These are phyloP conservation scores for Macropis europaea DNA, from an alignment of 2,888 invertebrate genomes.

Conservation along the genomic window DNA sequence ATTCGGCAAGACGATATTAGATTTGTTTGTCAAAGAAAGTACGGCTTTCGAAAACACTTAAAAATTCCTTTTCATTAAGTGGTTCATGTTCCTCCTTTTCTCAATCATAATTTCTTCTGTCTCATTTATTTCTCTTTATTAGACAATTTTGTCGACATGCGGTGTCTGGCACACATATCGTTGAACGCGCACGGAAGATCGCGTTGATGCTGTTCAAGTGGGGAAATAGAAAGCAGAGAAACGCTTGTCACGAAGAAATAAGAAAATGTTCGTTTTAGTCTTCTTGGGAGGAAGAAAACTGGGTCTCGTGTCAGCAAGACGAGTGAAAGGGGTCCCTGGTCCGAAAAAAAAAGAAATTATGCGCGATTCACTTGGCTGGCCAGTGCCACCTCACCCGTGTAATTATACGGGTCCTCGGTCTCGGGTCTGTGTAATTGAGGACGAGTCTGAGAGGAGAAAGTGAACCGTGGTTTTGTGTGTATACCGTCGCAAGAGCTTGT, in stretches of 20 bases:
- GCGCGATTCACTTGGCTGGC: slow-evolving; percentile 56
- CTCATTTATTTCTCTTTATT: not conserved
- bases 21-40: too few species aligned
- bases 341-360: slow-evolving; percentile 39
- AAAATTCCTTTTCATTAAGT: too few species aligned
- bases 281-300: slow-evolving; percentile 35
- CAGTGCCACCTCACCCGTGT: slow-evolving; percentile 69
- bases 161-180: not conserved
- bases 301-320: slow-evolving; percentile 43
- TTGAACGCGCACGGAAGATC: not conserved
- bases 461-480: slow-evolving; percentile 52
- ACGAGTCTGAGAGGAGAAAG: slow-evolving; percentile 65
- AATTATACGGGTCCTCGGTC: slow-evolving; percentile 65
- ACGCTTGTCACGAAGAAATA: slow-evolving; percentile 21
- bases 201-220: not conserved
- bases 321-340: slow-evolving; percentile 64
- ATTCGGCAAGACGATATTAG: too few species aligned
- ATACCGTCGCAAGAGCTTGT: slow-evolving; percentile 31
- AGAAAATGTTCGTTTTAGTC: slow-evolving; percentile 38
- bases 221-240: slow-evolving; percentile 49
- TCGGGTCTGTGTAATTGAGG: slow-evolving; percentile 59
- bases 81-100: too few species aligned
- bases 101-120: not conserved
- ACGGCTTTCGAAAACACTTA: too few species aligned
- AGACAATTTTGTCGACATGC: not conserved